Evolutionary conservation across 2,797 vertebrate species (phyloP).

Genomic region (Sparidentex hasta): DNA sequence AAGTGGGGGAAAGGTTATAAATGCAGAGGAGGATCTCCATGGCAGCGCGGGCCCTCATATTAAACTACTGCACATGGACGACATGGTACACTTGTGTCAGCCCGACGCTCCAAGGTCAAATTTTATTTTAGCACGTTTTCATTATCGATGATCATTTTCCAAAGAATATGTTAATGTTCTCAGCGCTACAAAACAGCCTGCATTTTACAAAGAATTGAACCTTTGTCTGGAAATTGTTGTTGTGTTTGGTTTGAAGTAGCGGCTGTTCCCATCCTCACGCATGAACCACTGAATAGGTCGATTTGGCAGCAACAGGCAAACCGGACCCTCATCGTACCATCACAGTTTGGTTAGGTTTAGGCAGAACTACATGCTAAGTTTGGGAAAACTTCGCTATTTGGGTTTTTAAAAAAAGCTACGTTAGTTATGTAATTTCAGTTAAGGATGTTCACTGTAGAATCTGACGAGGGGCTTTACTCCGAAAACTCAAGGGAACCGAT

Average conservation of each 20-base stretch:
- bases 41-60: conserved; percentile 12
- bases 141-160: not conserved
- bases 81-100: not conserved
- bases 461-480: too few relatives aligned
- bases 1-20: conserved; percentile 28
- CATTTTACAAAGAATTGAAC: not conserved
- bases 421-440: too few relatives aligned
- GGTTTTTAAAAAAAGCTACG: too few relatives aligned
- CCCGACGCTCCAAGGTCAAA: not conserved
- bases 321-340: too few relatives aligned
- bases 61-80: conserved; percentile 16
- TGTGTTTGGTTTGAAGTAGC: not conserved
- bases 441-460: too few relatives aligned
- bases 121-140: not conserved
- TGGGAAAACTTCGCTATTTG: too few relatives aligned
- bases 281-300: too few relatives aligned
- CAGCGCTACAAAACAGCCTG: not conserved
- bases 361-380: too few relatives aligned
- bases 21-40: conserved; percentile 29
- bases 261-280: not conserved
- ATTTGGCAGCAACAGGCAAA: too few relatives aligned
- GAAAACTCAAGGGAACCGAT: too few relatives aligned
- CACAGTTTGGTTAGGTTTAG: too few relatives aligned
- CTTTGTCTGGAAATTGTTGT: not conserved
- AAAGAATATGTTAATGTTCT: too few relatives aligned